A percentile compares a stretch with the other conserved stretches of the same genome.
These are phyloP conservation scores for Lacerta viridis DNA, from an alignment of 2,797 vertebrate genomes.

Conservation along the genomic window DNA sequence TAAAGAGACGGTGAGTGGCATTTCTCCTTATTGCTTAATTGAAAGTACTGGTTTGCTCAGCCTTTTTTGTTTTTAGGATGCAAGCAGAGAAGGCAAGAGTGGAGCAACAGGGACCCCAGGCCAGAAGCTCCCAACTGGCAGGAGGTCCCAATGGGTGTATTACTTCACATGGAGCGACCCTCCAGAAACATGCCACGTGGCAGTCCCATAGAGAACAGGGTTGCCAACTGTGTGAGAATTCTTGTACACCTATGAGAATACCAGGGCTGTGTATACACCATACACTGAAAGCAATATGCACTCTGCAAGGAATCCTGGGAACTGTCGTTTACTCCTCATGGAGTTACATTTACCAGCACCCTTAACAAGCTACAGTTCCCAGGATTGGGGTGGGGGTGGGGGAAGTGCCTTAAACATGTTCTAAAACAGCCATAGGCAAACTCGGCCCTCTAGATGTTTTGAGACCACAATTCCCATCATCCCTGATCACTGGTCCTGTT, in stretches of 20 bases:
- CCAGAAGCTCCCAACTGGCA: neutral
- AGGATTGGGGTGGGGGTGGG: no score
- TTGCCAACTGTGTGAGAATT: neutral
- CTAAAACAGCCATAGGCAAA: no score
- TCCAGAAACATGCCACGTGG: neutral
- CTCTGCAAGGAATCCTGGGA: no score
- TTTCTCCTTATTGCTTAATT: conserved; percentile 25
- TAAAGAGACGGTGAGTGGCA: neutral
- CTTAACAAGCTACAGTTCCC: no score
- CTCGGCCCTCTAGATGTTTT: no score
- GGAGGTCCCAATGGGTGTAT: neutral
- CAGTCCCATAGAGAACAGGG: neutral
- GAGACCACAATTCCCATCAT: no score
- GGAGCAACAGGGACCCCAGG: neutral
- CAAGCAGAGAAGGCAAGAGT: neutral
- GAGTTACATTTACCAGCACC: no score
- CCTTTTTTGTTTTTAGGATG: neutral
- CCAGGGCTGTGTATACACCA: neutral
- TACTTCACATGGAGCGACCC: neutral
- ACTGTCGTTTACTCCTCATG: no score
- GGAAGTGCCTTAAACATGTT: no score
- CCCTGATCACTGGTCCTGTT: no score
- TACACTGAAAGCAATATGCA: neutral
- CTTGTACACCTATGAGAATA: neutral
- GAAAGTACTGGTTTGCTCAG: neutral